Evolutionary conservation across 2,797 vertebrate genomes (phyloP).

Genomic region (Pantherophis vulpinus): DNA sequence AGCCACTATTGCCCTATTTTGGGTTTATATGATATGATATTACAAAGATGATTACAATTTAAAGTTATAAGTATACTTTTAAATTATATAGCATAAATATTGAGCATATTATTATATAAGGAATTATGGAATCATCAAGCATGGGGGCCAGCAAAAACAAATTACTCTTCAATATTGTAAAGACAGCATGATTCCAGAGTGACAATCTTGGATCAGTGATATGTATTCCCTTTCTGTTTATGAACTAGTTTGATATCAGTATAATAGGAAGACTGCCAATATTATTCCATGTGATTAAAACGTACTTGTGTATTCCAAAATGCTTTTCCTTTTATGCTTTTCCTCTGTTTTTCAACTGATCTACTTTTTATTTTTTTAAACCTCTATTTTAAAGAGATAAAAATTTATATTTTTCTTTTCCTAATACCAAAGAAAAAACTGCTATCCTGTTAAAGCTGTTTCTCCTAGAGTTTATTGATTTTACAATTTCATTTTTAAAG

Average conservation of each 20-base stretch:
- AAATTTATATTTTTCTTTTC: too few species aligned
- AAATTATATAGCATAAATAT: not conserved
- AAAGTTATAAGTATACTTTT: not conserved
- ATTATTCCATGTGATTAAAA: not conserved
- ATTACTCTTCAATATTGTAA: not conserved
- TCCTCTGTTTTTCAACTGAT: not conserved
- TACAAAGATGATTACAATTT: not conserved
- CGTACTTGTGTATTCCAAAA: not conserved
- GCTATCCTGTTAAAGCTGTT: not conserved
- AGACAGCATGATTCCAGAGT: not conserved
- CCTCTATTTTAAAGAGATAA: not conserved
- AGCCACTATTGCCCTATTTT: not conserved
- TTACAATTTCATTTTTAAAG: not conserved
- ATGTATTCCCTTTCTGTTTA: not conserved
- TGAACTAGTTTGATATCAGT: not conserved
- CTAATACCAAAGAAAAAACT: not conserved
- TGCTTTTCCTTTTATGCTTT: not conserved
- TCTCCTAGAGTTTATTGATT: not conserved
- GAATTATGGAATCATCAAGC: not conserved
- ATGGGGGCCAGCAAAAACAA: not conserved
- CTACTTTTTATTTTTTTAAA: not conserved
- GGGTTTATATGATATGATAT: not conserved
- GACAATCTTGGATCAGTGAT: not conserved
- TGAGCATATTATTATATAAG: not conserved
- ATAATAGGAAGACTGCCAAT: not conserved